Conservation (phyloP, 2,113 vertebrate genomes). For the Silurus glanis region DNA sequence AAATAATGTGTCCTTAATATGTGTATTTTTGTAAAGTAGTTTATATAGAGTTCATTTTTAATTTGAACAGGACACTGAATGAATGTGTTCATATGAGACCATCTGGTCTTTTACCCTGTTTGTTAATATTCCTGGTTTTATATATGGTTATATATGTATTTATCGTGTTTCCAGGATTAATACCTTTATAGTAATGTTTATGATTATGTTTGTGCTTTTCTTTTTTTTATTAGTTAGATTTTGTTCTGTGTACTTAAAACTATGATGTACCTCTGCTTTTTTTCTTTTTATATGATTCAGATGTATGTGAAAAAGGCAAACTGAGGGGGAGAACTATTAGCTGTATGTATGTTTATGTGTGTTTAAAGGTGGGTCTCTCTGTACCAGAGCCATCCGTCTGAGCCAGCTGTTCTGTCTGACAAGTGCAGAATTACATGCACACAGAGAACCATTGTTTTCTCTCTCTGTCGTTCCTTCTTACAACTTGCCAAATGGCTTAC, state of each 20-base stretch:
- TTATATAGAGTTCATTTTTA: neutral
- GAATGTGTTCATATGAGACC: neutral
- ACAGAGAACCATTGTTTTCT: constrained; percentile 71
- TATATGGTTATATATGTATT: neutral
- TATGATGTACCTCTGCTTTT: neutral
- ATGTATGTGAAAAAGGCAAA: neutral
- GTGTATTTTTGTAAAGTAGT: neutral
- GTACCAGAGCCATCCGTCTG: constrained; percentile 37
- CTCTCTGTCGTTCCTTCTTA: constrained; percentile 13
- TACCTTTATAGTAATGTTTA: neutral
- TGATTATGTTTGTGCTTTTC: neutral
- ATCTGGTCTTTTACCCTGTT: neutral
- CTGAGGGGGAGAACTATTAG: neutral
- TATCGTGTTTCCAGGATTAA: neutral
- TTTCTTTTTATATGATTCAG: neutral
- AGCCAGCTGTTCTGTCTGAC: constrained; percentile 71
- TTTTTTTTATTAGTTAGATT: neutral
- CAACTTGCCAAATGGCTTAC: constrained; percentile 4
- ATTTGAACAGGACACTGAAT: neutral
- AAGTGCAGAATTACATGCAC: constrained; percentile 59
- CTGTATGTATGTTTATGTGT: constrained; percentile 22
- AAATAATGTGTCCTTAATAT: neutral
- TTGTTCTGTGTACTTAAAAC: neutral
- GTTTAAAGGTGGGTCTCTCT: constrained; percentile 40
- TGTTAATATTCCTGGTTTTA: neutral